Evolutionary conservation across 92 coral and sea anemone genomes (phyloP).

Genomic region (Palythoa heliodiscus): DNA sequence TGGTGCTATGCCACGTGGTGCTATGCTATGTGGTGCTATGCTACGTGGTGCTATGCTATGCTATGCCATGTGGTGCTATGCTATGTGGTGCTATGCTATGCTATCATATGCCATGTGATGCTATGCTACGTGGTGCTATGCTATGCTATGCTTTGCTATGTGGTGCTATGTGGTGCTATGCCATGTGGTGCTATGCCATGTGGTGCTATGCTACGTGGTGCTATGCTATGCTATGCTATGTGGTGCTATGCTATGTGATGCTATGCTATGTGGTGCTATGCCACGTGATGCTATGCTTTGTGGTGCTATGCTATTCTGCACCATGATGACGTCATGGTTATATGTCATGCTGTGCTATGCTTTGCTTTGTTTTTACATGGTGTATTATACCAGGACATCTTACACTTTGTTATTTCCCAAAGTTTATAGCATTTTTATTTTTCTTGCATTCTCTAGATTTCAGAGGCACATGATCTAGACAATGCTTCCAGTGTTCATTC

Average conservation of each 20-base stretch:
- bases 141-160: not conserved
- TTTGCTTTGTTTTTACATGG: not conserved
- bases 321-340: no score
- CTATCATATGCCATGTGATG: not conserved
- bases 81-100: not conserved
- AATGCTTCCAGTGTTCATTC: no score
- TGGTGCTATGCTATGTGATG: not conserved
- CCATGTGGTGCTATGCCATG: not conserved
- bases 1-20: no score
- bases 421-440: no score
- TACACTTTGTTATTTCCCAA: not conserved
- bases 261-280: not conserved
- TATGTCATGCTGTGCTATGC: not conserved
- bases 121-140: not conserved
- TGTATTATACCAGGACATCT: not conserved
- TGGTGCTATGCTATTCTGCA: not conserved
- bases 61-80: no score
- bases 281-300: not conserved
- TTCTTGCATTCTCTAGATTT: not conserved
- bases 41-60: no score
- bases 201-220: not conserved
- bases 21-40: no score
- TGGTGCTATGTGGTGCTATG: not conserved
- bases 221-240: not conserved
- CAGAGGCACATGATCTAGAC: not conserved